Evolutionary conservation across 53 echinoderm and acorn worm species (phyloP), one percentile per base, ranked within the genome.

Genomic region (Hippasteria phrygiana): DNA sequence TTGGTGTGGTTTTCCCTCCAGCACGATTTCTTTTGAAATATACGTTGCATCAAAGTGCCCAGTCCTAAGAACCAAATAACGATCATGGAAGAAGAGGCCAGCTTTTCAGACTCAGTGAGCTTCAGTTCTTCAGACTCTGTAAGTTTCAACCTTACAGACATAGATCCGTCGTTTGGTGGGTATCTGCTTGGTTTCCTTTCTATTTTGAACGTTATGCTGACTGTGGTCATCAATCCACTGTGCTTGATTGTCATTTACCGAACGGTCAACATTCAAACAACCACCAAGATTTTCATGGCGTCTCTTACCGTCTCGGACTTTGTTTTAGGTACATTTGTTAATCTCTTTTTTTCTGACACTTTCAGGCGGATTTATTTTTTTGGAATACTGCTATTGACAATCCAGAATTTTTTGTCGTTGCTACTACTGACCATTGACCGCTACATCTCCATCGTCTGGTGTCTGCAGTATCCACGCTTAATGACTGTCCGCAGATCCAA

Each of bases 241-340:
- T 81, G 81, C 29, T 41, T 81, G 17, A 29, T 64, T 31, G 81
- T 43, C 28, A 62, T 81, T 7, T 43, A 46, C 16, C 42, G 46
- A 3, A 65, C 43, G 27, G 24, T 43, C 4, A 32, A 45, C 29
- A 20, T 81, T 28, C 81, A 41, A 43, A 14, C 42, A 28, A 36
- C 81, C 28, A 63, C 81, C 63, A 81, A 81, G 31, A 81, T 81
- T 29, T 81, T 81, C 46, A 43, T 81, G 81, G 29, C 65, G 13
- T 81, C 81, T 27, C 62, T 81, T 42, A 81, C 65, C 27, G 40
- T 81, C 31, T 33, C 62, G 10, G 81, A 81, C 43, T 41, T 81
- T 31, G 28, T 39, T 0, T 20, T 40, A 2, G 81, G 81, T 2
- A 12, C 29, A 11, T 36, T 36, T 6, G 22, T 78, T 13, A 8